A percentile compares a stretch with the other conserved stretches of the same genome.
These are phyloP conservation scores for Diplosoma virens DNA, from an alignment of 23 tunicate species.

Conservation along the genomic window DNA sequence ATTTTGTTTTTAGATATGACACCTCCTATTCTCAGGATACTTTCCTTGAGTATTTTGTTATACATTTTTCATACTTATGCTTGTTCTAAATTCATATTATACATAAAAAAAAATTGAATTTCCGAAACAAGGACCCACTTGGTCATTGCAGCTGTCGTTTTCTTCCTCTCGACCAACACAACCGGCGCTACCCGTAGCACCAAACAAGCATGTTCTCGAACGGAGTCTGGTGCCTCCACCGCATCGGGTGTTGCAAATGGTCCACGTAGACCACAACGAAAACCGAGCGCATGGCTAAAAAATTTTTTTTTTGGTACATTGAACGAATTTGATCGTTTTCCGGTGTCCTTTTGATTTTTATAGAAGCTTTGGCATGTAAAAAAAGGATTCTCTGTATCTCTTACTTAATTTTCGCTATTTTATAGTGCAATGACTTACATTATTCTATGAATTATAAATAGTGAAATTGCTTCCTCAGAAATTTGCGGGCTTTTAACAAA, in stretches of 20 bases:
- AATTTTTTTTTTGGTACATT: neutral
- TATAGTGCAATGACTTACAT: neutral
- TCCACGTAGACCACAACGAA: slow-evolving; percentile 68
- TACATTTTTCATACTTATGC: too few species aligned
- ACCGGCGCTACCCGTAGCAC: slow-evolving; percentile 52
- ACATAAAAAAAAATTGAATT: neutral
- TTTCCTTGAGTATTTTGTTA: too few species aligned
- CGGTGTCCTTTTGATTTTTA: neutral
- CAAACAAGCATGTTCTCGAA: slow-evolving; percentile 49
- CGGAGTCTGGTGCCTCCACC: slow-evolving; percentile 59
- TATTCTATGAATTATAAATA: neutral
- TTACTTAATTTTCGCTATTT: neutral
- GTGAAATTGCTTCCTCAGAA: too few species aligned
- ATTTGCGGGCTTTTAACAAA: too few species aligned
- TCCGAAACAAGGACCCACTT: slow-evolving; percentile 15
- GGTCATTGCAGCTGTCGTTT: slow-evolving; percentile 32
- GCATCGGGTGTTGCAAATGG: slow-evolving; percentile 68
- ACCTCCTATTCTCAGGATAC: too few species aligned
- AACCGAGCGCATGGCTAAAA: slow-evolving; percentile 64
- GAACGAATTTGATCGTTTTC: neutral
- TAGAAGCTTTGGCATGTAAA: neutral
- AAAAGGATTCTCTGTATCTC: neutral
- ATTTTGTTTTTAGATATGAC: too few species aligned
- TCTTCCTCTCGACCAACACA: slow-evolving; percentile 54
- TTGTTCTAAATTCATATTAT: too few species aligned